phyloP scores from a whole-genome alignment of 2,888 invertebrate species.

The Oxytorus armatus region DNA sequence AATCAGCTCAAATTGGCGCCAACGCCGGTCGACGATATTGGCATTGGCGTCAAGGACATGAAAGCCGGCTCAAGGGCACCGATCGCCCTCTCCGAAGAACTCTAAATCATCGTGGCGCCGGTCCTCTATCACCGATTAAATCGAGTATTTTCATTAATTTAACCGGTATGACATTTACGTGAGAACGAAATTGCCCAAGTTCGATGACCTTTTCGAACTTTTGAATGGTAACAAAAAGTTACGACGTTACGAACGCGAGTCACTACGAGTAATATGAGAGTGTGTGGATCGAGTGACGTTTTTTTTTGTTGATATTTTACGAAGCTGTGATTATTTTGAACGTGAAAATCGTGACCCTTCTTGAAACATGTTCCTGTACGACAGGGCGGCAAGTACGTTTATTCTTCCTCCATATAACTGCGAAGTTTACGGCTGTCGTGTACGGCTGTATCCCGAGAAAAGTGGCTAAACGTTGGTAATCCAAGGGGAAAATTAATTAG shows the following conservation, averaged over 20 bases:
- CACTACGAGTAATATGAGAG: background rate
- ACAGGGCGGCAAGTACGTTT: background rate
- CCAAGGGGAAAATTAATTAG: no score
- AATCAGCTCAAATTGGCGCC: slow-evolving; percentile 90
- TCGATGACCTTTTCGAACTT: background rate
- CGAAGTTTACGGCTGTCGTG: no score
- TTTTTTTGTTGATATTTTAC: slow-evolving; percentile 15
- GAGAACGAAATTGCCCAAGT: background rate
- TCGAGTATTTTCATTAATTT: background rate
- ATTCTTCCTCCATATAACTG: no score
- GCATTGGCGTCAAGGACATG: slow-evolving; percentile 83
- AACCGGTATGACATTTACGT: background rate
- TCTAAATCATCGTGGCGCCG: slow-evolving; percentile 72
- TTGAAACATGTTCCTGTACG: slow-evolving; percentile 2
- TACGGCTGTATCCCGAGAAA: no score
- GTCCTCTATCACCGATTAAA: background rate
- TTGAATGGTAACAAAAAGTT: no score
- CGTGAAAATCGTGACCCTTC: slow-evolving; percentile 33
- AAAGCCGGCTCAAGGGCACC: slow-evolving; percentile 82
- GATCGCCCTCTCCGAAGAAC: slow-evolving; percentile 81
- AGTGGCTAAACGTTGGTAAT: no score
- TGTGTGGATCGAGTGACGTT: background rate
- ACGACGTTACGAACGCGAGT: background rate
- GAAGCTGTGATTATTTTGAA: slow-evolving; percentile 57
- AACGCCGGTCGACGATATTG: slow-evolving; percentile 88